Base-by-base conservation (phyloP, 30 jellyfish, hydroid and myxozoan species). In the Nemopilema nomurai region DNA sequence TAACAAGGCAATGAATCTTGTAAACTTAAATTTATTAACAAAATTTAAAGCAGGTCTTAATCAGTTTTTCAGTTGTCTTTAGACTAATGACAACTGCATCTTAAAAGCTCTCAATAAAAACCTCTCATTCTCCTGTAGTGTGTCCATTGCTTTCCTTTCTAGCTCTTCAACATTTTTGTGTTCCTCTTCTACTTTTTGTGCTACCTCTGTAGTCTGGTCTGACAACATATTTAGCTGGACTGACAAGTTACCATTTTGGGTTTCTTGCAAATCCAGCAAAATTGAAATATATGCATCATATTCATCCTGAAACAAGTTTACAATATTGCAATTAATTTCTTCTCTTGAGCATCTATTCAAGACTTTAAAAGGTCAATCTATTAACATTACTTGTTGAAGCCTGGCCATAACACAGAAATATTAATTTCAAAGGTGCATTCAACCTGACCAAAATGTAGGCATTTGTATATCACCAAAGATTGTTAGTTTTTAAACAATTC, bases 211-310 rank as follows among this genome's bases (percentile, higher is more conserved):
- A 19, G 89, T 65, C 24, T 64, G 62, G 4, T 28, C 81, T 16
- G 80, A 51, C 70, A 86, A 71, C 20, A 31, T 26, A n/a, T 70
- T 31, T 4, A 86, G 71, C 65, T 86, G 84, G 8, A 33, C 86
- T 0, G 51, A 71, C 18, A 76, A 57, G 1, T 78, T 79, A 0
- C 67, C 89, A 24, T 77, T 86, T 53, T 86, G 85, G 13, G 68
- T 19, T 4, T 67, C 86, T 76, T 86, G 95, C 50, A 79, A 69
- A 69, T 86, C 95, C 62, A 86, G 49, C 71, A 86, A 50, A 67
- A 78, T 16, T 22, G 95, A 67, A 27, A 86, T 65, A 53, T 77
- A 74, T n/a, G n/a, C 63, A 64, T 86, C 95, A 71, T 86, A 86
- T 68, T 86, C 89, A 49, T 76, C 95, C 95, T 86, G 32, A 17